Base-by-base conservation (phyloP, 2,888 invertebrate genomes). In the Caenorhabditis sulstoni region DNA sequence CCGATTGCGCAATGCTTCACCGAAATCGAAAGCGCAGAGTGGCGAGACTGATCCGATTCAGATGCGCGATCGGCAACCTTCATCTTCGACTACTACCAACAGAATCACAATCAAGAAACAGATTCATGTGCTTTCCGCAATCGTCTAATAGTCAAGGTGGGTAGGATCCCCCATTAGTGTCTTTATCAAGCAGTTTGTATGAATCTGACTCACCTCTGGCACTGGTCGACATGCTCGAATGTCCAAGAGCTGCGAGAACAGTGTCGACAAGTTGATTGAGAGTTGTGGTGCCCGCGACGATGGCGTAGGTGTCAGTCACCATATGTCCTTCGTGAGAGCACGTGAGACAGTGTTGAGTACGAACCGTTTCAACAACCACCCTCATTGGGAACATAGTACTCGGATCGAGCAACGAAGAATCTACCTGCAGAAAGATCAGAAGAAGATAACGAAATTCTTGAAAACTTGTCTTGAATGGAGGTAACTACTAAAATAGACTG, bases 231-330 rank as follows among this genome's bases (percentile, higher is more conserved):
- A 77, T 90, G 75, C 71, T 91, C 53, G 16, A 95, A 94, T 91
- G 97, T 1, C 97, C 97, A 9, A 98, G 93, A 84, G 96, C 94
- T 90, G 95, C 93, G 89, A 98, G 93, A 37, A 96, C 97, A 2
- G 95, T 95, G 66, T 95, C 94, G 3, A 98, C 98, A 93, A 89
- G 81, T 52, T 89, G 83, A 61, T 91, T 96, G 95, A 89, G 77
- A 44, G 79, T 53, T 0, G 86, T 86, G 8, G 78, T 52, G 7
- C 84, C 84, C 1, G 81, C 96, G 81, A 98, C 95, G 91, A 97
- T 96, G 90, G 97, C 97, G 92, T 95, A 97, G 88, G 96, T 96
- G 92, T 98, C 97, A 83, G 86, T 82, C 79, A 88, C 90, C 81
- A 75, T 83, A 61, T 88, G 88, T 8, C 89, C 89, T 85, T 87